These are phyloP conservation scores for Choloepus hoffmanni DNA, from an alignment of 2,113 vertebrate genomes.

Conservation along the genomic window DNA sequence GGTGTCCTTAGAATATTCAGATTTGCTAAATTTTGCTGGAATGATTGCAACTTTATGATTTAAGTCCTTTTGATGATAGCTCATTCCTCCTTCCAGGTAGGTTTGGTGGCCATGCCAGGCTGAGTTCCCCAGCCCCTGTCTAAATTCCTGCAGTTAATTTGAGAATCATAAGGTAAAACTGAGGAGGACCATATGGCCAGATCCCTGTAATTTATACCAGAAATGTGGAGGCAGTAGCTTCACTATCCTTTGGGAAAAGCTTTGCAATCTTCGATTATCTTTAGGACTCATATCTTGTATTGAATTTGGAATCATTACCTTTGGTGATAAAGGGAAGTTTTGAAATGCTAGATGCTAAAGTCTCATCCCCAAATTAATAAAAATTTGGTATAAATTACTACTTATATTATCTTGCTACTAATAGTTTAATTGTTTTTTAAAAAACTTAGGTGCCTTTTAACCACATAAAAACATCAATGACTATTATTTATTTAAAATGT, in stretches of 20 bases:
- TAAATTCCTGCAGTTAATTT: background rate
- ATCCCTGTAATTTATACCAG: background rate
- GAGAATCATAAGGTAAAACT: background rate
- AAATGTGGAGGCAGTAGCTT: background rate
- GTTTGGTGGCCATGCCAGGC: background rate
- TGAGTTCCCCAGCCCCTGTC: background rate
- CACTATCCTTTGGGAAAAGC: background rate
- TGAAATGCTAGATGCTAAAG: constrained; percentile 47
- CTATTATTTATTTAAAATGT: background rate
- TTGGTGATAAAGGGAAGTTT: constrained; percentile 41
- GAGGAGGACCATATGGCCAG: background rate
- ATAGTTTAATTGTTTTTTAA: background rate
- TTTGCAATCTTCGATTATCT: background rate
- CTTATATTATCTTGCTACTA: constrained; percentile 1
- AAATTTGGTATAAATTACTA: background rate
- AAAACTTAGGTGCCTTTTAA: constrained; percentile 25
- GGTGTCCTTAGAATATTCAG: background rate
- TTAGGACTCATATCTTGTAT: background rate
- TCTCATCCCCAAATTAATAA: constrained; percentile 33
- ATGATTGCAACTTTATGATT: constrained; percentile 14
- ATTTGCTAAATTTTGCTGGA: constrained; percentile 9
- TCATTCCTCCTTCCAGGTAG: background rate
- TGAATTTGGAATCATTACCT: constrained; percentile 38
- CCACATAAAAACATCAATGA: background rate
- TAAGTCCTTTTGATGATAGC: background rate